Evolutionary conservation across 2,797 vertebrate species (phyloP).

Genomic region (Parotocinclus haroldoi): DNA sequence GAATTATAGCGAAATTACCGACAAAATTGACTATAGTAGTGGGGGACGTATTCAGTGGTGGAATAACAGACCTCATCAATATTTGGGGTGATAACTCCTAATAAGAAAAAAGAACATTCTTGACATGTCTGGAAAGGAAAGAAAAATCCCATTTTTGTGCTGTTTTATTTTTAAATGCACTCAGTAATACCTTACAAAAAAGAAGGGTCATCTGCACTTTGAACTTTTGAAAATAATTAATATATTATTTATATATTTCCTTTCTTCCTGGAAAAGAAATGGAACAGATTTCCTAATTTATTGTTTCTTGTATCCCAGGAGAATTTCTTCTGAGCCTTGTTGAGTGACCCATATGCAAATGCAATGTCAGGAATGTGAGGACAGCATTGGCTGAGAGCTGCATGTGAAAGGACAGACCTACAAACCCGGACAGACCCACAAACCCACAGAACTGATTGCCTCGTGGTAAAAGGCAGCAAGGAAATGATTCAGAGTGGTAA

Average conservation of each 20-base stretch:
- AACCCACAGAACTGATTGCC: constrained; percentile 60
- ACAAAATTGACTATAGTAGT: too few species aligned
- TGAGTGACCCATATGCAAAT: constrained; percentile 72
- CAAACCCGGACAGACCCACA: constrained; percentile 45
- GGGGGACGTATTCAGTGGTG: too few species aligned
- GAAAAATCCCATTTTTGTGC: too few species aligned
- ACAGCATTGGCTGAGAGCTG: constrained; percentile 56
- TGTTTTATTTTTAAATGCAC: not conserved
- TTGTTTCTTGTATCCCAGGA: constrained; percentile 51
- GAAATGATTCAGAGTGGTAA: constrained; percentile 11
- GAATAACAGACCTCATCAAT: too few species aligned
- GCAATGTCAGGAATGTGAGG: constrained; percentile 68
- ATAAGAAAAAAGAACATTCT: too few species aligned
- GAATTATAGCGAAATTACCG: too few species aligned
- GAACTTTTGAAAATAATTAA: constrained; percentile 60
- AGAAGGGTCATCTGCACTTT: constrained; percentile 37
- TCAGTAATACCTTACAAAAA: constrained; percentile 3
- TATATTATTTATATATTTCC: constrained; percentile 62
- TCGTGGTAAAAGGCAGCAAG: constrained; percentile 62
- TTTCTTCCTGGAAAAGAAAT: constrained; percentile 37
- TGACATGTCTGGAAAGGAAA: too few species aligned
- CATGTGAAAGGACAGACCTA: constrained; percentile 43
- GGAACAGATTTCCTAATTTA: constrained; percentile 58
- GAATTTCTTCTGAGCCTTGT: constrained; percentile 46
- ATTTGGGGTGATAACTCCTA: too few species aligned